Evolutionary conservation across 2,113 vertebrate species (phyloP), one percentile per base, ranked within the genome.

Genomic region (Mustela nigripes): DNA sequence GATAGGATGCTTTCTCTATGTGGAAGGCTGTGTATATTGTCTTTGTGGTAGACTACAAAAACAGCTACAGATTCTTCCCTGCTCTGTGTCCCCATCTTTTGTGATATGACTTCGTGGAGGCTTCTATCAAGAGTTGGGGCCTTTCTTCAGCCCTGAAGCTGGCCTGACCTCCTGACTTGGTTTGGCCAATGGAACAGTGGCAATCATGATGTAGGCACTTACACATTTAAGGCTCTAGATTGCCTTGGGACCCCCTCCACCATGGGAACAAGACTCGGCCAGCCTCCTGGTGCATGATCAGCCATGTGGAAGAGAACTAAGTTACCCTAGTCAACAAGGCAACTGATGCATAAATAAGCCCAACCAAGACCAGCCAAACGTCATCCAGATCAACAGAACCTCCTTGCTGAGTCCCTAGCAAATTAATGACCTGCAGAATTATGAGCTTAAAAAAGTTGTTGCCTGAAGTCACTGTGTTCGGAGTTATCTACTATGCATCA

Each of bases 391-490:
- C 22, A 89, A 65, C 3, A 73, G 60, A 85, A 69, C 31, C 48
- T 62, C 22, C 5, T 48, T 82, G 26, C 24, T 60, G 48, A 89
- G 24, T 10, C 71, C 80, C 50, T 31, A 6, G 8, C 50, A 89
- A 90, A 71, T 33, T 78, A 81, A 22, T 94, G 69, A 62, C 45
- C 28, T 91, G 28, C 33, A 82, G 53, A 91, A 50, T 79, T 18
- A 22, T 65, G 50, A 26, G 31, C 9, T 91, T 42, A 45, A 92
- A 86, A 91, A 73, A 42, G 33, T 53, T 87, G 22, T 69, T 63
- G 50, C 73, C 76, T 94, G 58, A 93, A 96, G 58, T 12, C 42
- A 80, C 31, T n/a, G 48, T 79, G 1, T 78, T 95, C 91, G 50
- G 93, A 84, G 31, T 69, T 62, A 71, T 10, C 83, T 90, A 15